phyloP scores from a whole-genome alignment of 2,797 vertebrate genomes.

The Sebastes taczanowskii region DNA sequence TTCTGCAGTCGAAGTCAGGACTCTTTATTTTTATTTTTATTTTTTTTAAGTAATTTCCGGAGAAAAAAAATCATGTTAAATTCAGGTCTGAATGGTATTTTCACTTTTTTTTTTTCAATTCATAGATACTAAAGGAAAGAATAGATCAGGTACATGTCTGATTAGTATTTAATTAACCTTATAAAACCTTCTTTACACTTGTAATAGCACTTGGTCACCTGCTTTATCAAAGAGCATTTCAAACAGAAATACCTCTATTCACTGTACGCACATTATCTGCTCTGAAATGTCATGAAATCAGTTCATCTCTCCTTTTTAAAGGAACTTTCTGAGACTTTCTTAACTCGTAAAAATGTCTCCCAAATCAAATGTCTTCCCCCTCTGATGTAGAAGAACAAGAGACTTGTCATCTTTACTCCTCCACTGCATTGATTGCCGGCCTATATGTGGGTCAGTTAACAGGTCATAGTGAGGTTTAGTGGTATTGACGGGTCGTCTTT shows the following conservation, averaged over 20 bases:
- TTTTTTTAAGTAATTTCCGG: background rate
- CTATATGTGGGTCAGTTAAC: conserved; percentile 5
- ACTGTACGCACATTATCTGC: background rate
- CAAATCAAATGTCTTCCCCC: background rate
- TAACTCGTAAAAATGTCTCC: background rate
- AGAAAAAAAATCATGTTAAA: background rate
- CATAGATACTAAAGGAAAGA: background rate
- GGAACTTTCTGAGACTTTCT: background rate
- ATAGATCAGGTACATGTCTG: background rate
- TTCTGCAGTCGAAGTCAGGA: background rate
- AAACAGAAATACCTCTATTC: background rate
- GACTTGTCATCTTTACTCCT: background rate
- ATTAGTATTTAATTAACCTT: background rate
- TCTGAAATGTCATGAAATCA: background rate
- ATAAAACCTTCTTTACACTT: background rate
- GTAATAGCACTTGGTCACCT: background rate
- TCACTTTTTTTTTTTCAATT: background rate
- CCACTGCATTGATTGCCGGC: background rate
- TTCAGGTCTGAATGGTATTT: background rate
- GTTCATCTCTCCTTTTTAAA: background rate
- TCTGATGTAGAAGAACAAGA: background rate
- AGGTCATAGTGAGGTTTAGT: background rate
- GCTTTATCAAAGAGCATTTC: background rate
- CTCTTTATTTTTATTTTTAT: background rate
- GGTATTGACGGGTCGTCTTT: conserved; percentile 6